Evolutionary conservation across 2,797 vertebrate species (phyloP), one percentile per base, ranked within the genome.

Genomic region (Spizella passerina): DNA sequence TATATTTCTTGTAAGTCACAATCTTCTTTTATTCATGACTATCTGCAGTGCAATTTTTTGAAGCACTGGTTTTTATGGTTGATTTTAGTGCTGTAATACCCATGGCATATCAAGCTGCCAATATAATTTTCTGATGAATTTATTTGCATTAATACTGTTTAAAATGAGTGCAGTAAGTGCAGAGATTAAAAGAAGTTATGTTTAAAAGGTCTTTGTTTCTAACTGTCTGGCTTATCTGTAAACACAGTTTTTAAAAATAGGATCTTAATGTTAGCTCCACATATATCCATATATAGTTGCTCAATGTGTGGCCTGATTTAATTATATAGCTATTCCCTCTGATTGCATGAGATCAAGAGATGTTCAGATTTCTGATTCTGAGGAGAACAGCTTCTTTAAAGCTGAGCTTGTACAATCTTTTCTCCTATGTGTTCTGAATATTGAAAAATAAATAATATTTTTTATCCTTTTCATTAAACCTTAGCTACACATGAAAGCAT

Each of bases 1-100:
- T 95, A 52, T 68, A 57, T 66, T 96, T 96, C 81, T 94, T 94
- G 86, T 90, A 94, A 96, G 26, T 88, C 78, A 94, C 86, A 90
- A 39, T 86, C 77, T 81, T 71, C 49, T 88, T 88, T 92, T 93
- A 91, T 90, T 93, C 13, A 4, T 61, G 36, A 55, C 61, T 93
- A 91, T 93, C 60, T 82, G 50, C 39, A 72, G n/a, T 23, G 38
- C 7, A 5, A 36, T 47, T 49, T 73, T 75, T 68, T 50, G 3
- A 94, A 91, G 65, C 0, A 0, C 71, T 82, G 11, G 1, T 71
- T 90, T 84, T 78, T 52, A 34, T 34, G 60, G 26, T 63, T 78
- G 55, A 36, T 69, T 83, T 91, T 38, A 60, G 17, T 52, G n/a
- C 36, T 64, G 14, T 53, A 52, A n/a, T 70, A 64, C 29, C 38